Conservation (phyloP, 1,140 invertebrate genomes). For the Caenorhabditis elegans region DNA sequence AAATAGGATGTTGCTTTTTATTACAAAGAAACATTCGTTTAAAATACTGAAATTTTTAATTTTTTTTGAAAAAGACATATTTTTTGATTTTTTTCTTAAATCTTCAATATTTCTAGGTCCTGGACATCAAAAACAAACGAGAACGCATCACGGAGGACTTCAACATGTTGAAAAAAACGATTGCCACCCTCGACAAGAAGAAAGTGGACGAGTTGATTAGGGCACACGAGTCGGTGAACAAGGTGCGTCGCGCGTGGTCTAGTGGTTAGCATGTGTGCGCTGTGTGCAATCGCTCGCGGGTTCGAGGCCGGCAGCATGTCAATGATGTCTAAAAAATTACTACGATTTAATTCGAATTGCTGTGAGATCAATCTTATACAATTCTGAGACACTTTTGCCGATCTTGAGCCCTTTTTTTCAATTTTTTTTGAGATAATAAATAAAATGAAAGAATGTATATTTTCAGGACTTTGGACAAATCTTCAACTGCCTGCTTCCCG, state of each 20-base stretch:
- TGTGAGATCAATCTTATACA: constrained; percentile 10
- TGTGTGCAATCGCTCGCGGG: background rate
- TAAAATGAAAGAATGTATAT: background rate
- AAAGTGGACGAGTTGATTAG: constrained; percentile 45
- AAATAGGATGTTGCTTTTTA: too few species aligned
- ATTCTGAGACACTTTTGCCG: constrained; percentile 18
- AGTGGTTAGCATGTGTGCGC: background rate
- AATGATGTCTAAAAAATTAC: constrained; percentile 36
- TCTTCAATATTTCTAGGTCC: background rate
- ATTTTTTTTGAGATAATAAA: background rate
- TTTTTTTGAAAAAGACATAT: background rate
- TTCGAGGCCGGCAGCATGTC: constrained; percentile 5
- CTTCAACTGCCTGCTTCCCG: constrained; percentile 85
- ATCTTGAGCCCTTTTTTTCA: background rate
- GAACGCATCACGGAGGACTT: constrained; percentile 28
- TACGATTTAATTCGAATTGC: constrained; percentile 43
- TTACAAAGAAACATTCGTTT: too few species aligned
- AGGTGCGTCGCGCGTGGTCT: constrained; percentile 29
- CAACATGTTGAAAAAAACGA: constrained; percentile 39
- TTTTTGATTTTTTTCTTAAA: background rate
- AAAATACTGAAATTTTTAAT: background rate
- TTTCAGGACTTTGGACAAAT: constrained; percentile 90
- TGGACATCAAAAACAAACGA: constrained; percentile 34
- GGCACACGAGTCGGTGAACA: constrained; percentile 40
- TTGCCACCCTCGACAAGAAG: constrained; percentile 44